Evolutionary conservation across 2,888 invertebrate species (phyloP), one percentile per base, ranked within the genome.

Genomic region (Leptopterna dolabrata): DNA sequence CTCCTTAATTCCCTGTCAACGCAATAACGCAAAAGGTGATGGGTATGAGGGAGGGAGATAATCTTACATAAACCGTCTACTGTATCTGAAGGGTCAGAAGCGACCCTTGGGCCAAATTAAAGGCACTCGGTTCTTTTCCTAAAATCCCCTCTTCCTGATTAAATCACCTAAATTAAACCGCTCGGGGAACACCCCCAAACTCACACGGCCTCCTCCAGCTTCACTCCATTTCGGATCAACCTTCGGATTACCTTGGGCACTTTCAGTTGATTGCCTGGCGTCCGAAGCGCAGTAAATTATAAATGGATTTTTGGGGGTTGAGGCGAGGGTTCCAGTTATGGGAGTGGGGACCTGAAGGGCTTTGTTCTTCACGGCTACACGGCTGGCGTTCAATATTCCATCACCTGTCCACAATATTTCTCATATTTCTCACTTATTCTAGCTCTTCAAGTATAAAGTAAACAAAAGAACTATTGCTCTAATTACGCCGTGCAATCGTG

Each of bases 91-190:
- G 63, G 63, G 27, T 63, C 63, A 63, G 63, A 63, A 63, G 13
- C 63, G 63, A 63, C 78, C 78, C 78, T 41, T 78, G 78, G 78
- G 78, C 47, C 45, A 78, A 78, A 78, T 78, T 78, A 78, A 78
- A 78, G 78, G 78, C 36, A 24, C 45, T 24, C 43, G 76, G 55
- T 55, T 41, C 78, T 27, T 78, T 45, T 43, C 78, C 45, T 45
- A 73, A 73, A 78, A 78, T n/a, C 45, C 45, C 83, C 83, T 19
- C 36, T 47, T 24, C 63, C 63, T 63, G 63, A 63, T 70, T 83
- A 83, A 83, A 83, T 83, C 83, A 83, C 83, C 55, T 83, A 83
- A 63, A 83, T 83, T 83, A 83, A 83, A 83, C 83, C 83, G 83
- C 70, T 70, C 27, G 13, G 63, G 63, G 7, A 27, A 19, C 63